Conservation (phyloP, 2,888 invertebrate species). For the Cheiracanthium punctorium region DNA sequence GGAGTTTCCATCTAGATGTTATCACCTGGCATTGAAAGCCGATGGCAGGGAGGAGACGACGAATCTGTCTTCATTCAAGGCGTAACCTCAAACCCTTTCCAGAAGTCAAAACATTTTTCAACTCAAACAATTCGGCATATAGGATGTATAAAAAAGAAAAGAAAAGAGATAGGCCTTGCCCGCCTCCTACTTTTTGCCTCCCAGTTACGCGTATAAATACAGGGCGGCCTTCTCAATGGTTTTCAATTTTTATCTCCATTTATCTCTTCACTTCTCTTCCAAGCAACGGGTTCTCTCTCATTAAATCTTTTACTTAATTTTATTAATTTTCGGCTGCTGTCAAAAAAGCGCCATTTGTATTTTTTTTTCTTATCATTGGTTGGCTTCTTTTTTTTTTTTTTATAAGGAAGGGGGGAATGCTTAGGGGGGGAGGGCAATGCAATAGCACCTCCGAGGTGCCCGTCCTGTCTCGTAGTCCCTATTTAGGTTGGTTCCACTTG, state of each 20-base stretch:
- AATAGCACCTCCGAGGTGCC: constrained; percentile 48
- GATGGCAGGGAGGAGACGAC: not conserved
- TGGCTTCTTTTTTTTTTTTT: not conserved
- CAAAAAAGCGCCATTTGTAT: constrained; percentile 19
- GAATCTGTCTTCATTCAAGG: not conserved
- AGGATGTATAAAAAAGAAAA: not conserved
- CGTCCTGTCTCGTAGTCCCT: constrained; percentile 25
- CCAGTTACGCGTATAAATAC: constrained; percentile 8
- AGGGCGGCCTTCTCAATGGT: not conserved
- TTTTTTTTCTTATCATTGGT: not conserved
- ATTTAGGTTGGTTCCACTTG: constrained; percentile 35
- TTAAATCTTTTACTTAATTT: constrained; percentile 31
- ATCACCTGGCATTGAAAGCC: not conserved
- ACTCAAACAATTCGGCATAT: not conserved
- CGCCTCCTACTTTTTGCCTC: not conserved
- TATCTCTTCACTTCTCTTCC: constrained; percentile 9
- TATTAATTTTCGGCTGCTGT: constrained; percentile 55
- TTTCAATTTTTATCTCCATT: constrained; percentile 11
- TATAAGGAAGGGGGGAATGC: not conserved
- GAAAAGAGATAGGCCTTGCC: not conserved
- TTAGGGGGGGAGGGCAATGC: not conserved
- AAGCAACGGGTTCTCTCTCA: not conserved
- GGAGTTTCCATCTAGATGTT: not conserved
- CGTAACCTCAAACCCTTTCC: not conserved
- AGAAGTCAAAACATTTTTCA: not conserved